Conservation (phyloP, 1,140 invertebrate species). For the Maconellicoccus hirsutus region DNA sequence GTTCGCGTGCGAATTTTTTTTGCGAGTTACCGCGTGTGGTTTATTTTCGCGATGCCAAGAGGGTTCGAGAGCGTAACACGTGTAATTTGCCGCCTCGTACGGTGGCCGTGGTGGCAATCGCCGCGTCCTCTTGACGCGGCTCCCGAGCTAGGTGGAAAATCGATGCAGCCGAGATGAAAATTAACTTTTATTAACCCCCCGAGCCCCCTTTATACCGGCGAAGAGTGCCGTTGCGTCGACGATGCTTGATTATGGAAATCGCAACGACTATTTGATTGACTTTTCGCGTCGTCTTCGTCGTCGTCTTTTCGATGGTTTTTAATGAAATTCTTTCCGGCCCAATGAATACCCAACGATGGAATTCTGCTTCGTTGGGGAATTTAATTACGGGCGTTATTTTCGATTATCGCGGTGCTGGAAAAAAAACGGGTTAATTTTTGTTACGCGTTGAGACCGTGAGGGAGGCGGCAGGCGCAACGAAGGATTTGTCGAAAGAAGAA, state of each 20-base stretch:
- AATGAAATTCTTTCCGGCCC: slow-evolving; percentile 3
- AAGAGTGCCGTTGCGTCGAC: not conserved
- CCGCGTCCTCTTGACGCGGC: too few relatives aligned
- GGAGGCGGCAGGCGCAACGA: too few relatives aligned
- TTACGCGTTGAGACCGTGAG: too few relatives aligned
- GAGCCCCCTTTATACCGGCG: too few relatives aligned
- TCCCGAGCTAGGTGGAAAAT: not conserved
- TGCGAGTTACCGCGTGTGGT: too few relatives aligned
- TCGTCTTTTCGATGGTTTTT: not conserved
- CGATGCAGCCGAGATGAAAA: not conserved
- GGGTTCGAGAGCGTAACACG: too few relatives aligned
- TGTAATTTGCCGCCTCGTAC: too few relatives aligned
- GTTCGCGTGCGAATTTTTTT: too few relatives aligned
- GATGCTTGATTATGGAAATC: not conserved
- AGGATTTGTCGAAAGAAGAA: too few relatives aligned
- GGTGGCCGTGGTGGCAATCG: too few relatives aligned
- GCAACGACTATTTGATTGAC: not conserved
- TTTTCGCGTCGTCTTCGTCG: not conserved
- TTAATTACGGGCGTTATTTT: slow-evolving; percentile 5
- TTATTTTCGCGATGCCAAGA: too few relatives aligned
- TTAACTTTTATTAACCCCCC: not conserved
- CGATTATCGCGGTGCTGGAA: not conserved
- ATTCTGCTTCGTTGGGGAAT: not conserved
- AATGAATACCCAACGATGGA: not conserved
- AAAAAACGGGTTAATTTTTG: not conserved